Base-by-base conservation (phyloP, 2,888 invertebrate genomes). In the Synergus laeviventris region DNA sequence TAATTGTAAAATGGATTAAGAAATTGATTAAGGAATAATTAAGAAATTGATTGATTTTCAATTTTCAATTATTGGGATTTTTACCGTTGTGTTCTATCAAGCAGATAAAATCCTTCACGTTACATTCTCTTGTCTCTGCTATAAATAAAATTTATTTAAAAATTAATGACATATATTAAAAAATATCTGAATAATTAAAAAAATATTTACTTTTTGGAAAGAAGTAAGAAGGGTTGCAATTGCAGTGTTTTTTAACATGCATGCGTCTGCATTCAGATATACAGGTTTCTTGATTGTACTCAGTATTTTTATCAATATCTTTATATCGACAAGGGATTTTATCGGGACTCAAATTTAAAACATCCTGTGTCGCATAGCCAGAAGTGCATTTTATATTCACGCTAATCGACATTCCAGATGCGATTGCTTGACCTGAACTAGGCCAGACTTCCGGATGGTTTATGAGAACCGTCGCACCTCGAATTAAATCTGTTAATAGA, bases 171-270 rank as follows among this genome's bases (percentile, higher is more conserved):
- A 61, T 31, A 31, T 31, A 31, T 5, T 7, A 31, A 31, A 31
- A 31, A 5, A 31, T n/a, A 31, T 31, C 31, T 31, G 31, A 45
- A 1, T 56, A 16, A 9, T 21, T n/a, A 36, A 64, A 24, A 12
- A 14, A 0, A 45, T 42, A 9, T 24, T 45, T 66, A 66, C 66
- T 42, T 66, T 21, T 11, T 18, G 76, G 61, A 61, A 76, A 81
- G 18, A 74, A 54, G 78, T 88, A 88, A 73, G 85, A 85, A 0
- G 87, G 86, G 54, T 83, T 82, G 74, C 89, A 89, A 60, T 84
- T 84, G 75, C 88, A 89, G 45, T 82, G 82, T 21, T 81, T 64
- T 8, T 84, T 70, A 1, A 84, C 75, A 61, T 86, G 81, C 42
- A 83, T 78, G 62, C 82, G 84, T 64, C 82, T 83, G 75, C 88